Evolutionary conservation across 2,113 vertebrate species (phyloP).

Genomic region (Acanthisitta chloris): DNA sequence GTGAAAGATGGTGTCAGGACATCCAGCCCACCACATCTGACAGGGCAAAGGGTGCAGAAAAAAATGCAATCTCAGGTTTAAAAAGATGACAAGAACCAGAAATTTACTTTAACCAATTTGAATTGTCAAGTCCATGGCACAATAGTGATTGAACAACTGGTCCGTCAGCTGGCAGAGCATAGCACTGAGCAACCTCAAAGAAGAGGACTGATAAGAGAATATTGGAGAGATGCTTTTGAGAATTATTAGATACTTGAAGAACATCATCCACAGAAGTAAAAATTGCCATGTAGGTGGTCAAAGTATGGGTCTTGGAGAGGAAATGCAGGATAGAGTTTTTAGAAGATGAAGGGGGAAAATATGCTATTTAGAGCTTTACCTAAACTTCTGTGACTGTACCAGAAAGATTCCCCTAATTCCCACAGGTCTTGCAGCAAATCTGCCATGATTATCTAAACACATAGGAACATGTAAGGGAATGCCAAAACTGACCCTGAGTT

Average conservation of each 20-base stretch:
- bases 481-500: background rate
- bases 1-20: background rate
- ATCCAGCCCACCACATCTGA: background rate
- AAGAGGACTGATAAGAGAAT: background rate
- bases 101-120: background rate
- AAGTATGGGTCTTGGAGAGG: background rate
- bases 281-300: background rate
- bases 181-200: background rate
- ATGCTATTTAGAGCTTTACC: background rate
- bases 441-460: background rate
- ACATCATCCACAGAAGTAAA: background rate
- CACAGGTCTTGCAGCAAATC: background rate
- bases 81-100: background rate
- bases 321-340: background rate
- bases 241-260: background rate
- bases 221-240: background rate
- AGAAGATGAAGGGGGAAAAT: background rate
- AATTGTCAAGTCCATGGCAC: background rate
- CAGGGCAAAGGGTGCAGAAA: background rate
- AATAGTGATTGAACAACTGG: background rate
- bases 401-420: background rate
- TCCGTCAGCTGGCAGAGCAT: background rate
- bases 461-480: background rate
- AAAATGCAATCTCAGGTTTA: background rate
- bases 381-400: background rate